A percentile compares a stretch with the other conserved stretches of the same genome.
Conservation (phyloP, 1,140 invertebrate genomes). For the Drosophila repleta region DNA sequence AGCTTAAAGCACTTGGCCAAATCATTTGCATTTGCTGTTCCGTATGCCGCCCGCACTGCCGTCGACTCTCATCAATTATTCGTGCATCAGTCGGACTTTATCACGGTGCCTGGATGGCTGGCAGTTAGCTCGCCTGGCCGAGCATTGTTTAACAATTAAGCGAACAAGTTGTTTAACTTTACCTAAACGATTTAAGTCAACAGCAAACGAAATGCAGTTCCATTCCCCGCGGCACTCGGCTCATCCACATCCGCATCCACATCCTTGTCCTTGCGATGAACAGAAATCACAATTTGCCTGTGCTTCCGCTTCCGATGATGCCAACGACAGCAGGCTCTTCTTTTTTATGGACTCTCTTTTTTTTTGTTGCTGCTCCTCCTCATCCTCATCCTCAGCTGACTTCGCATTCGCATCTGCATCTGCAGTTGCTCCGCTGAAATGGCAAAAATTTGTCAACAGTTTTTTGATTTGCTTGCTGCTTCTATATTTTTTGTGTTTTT, state of each 20-base stretch:
- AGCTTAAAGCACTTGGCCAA: constrained; percentile 6
- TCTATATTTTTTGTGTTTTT: constrained; percentile 14
- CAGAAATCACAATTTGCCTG: constrained; percentile 8
- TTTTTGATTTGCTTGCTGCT: constrained; percentile 40
- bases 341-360: constrained; percentile 6
- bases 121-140: constrained; percentile 18
- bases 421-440: constrained; percentile 50
- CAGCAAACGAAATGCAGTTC: constrained; percentile 50
- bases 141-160: constrained; percentile 81
- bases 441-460: constrained; percentile 66
- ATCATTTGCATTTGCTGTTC: background rate
- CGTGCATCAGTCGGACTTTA: constrained; percentile 19
- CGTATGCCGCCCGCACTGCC: background rate
- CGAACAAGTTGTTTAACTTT: constrained; percentile 81
- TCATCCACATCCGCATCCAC: background rate
- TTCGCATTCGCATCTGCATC: constrained; percentile 35
- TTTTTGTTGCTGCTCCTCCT: constrained; percentile 29
- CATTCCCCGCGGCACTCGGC: constrained; percentile 4
- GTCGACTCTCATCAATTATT: constrained; percentile 40
- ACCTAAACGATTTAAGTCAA: constrained; percentile 82
- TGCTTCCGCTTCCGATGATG: constrained; percentile 52
- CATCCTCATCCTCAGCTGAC: constrained; percentile 29
- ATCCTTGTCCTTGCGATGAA: constrained; percentile 22
- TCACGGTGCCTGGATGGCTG: constrained; percentile 8
- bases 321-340: constrained; percentile 8